These are phyloP conservation scores for Meleagris gallopavo DNA, from an alignment of 2,113 vertebrate species.

Conservation along the genomic window DNA sequence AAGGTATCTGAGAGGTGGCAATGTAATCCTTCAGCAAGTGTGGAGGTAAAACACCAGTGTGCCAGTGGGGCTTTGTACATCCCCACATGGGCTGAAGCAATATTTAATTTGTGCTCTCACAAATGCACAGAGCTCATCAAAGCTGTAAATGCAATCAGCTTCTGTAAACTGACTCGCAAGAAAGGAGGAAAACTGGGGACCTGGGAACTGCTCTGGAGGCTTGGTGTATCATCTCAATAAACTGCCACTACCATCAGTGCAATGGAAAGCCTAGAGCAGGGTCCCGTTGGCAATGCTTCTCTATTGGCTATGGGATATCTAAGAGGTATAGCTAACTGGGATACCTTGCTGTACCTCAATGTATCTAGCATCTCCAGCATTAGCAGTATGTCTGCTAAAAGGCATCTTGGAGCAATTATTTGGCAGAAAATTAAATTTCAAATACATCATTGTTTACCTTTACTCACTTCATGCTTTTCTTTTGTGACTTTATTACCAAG, in stretches of 20 bases:
- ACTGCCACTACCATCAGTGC: background rate
- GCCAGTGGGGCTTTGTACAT: background rate
- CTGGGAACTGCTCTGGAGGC: background rate
- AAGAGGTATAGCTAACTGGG: background rate
- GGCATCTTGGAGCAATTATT: background rate
- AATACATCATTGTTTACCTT: background rate
- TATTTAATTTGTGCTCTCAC: background rate
- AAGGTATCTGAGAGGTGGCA: background rate
- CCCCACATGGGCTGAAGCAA: fast-evolving
- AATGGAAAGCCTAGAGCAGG: background rate
- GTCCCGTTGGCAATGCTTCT: background rate
- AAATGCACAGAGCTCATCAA: background rate
- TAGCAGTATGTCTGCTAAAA: background rate
- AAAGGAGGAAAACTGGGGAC: background rate
- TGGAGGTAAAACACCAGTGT: background rate
- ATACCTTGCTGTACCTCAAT: background rate
- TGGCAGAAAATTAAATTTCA: background rate
- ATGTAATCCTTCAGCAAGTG: background rate
- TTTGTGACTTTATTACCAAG: background rate
- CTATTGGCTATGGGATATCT: background rate
- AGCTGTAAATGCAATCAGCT: background rate
- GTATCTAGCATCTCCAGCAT: background rate
- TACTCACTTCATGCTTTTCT: background rate
- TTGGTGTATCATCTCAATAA: background rate
- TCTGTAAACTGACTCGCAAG: background rate